Base-by-base conservation (phyloP, 2,797 vertebrate genomes). In the Sebastiscus albofasciatus region DNA sequence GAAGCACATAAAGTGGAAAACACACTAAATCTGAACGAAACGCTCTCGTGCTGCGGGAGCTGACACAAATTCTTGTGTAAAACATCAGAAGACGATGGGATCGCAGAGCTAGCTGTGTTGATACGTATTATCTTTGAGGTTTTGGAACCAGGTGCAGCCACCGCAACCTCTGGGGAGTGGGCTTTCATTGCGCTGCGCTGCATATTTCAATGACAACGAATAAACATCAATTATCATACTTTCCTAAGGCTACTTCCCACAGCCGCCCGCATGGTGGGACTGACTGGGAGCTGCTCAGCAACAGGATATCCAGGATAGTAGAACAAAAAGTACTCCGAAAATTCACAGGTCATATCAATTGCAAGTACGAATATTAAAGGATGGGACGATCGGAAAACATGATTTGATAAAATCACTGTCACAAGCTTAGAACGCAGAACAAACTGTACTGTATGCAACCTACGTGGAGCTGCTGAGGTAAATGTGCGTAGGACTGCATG, bases 211-310 rank as follows among this genome's bases (percentile, higher is more conserved):
- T 82, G 88, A 91, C 90, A 93, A 93, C 91, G 93, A 94, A 95
- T 90, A 94, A 93, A 94, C 90, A 92, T 33, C 85, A 90, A 93
- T 94, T 94, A 92, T 89, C 91, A 91, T 92, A 84, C 87, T 90
- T 94, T 94, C 91, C 90, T 81, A 58, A 72, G 65, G 83, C 87
- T 34, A 49, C 80, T 86, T 89, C 83, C 90, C 87, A 75, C 84
- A 84, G 79, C 56, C 36, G 72, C 56, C 72, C 36, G 72, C 56
- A 71, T 89, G 70, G 75, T 67, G 75, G 16, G 56, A 70, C 52
- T 26, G 46, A 70, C 67, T 55, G 34, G 59, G 60, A 65, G 77
- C 62, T 46, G 34, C 70, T 76, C 46, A 13, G 46, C 65, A 80
- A 72, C 60, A 56, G 75, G 16, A 64, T 73, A 82, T 67, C 26